phyloP scores from a whole-genome alignment of 2,113 vertebrate species.

The Okapia johnstoni region DNA sequence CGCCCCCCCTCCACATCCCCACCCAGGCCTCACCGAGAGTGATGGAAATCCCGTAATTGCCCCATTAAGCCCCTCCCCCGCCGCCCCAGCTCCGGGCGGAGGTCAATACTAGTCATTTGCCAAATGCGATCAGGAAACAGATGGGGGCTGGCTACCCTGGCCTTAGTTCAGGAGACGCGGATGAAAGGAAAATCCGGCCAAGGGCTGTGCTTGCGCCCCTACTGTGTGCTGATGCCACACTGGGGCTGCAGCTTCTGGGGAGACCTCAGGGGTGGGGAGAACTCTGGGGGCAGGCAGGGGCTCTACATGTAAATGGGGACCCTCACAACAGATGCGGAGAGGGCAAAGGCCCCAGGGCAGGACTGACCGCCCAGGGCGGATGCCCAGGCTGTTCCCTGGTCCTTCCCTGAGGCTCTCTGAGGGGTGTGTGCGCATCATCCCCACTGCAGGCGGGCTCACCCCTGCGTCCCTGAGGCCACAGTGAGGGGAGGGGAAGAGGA shows the following conservation, averaged over 20 bases:
- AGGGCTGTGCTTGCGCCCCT: fast-evolving
- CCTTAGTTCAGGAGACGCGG: fast-evolving
- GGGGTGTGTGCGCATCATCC: fast-evolving
- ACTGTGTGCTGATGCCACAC: fast-evolving
- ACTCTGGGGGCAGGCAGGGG: fast-evolving
- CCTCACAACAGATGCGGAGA: fast-evolving
- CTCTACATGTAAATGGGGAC: neutral
- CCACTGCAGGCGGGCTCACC: fast-evolving
- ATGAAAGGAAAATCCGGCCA: fast-evolving
- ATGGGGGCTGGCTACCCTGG: neutral
- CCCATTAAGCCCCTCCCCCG: constrained; percentile 71
- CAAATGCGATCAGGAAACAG: neutral
- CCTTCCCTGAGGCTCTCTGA: fast-evolving
- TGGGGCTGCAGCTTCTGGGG: too few relatives aligned
- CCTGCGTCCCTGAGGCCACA: fast-evolving
- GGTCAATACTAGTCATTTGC: constrained; percentile 58
- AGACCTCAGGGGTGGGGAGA: too few relatives aligned
- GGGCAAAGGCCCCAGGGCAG: neutral
- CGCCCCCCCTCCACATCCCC: neutral
- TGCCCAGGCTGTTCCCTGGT: fast-evolving
- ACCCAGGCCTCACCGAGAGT: constrained; percentile 46
- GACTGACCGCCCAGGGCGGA: fast-evolving
- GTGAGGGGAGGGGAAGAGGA: fast-evolving
- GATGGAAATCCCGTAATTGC: constrained; percentile 73
- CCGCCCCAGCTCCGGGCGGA: constrained; percentile 45